phyloP scores from a whole-genome alignment of 2,888 invertebrate species.

The Catocala nupta region DNA sequence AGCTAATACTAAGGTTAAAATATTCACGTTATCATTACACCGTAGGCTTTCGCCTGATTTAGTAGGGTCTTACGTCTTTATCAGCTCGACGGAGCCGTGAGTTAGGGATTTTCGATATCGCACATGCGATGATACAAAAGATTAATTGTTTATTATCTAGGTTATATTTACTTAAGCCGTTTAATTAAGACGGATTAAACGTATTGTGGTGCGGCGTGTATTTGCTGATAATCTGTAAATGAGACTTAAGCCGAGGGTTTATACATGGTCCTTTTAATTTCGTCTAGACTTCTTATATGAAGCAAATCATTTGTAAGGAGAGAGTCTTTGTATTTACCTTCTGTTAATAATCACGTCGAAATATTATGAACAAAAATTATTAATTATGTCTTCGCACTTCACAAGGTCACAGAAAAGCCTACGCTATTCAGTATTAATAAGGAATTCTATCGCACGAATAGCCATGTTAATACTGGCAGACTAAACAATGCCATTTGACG shows the following conservation, averaged over 20 bases:
- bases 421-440: slow-evolving; percentile 53
- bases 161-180: slow-evolving; percentile 45
- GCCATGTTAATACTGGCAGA: slow-evolving; percentile 43
- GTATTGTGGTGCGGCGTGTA: slow-evolving; percentile 25
- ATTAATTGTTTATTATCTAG: slow-evolving; percentile 46
- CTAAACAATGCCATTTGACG: slow-evolving; percentile 58
- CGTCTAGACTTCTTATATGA: slow-evolving; percentile 18
- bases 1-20: slow-evolving; percentile 29
- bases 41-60: slow-evolving; percentile 33
- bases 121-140: slow-evolving; percentile 40
- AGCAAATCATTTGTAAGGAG: too few relatives aligned
- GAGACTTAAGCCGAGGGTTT: slow-evolving; percentile 26
- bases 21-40: slow-evolving; percentile 37
- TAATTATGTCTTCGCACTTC: not conserved
- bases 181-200: slow-evolving; percentile 48
- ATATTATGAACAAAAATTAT: not conserved
- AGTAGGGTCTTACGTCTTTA: slow-evolving; percentile 40
- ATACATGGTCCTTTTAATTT: slow-evolving; percentile 23
- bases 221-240: slow-evolving; percentile 40
- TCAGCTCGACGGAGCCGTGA: slow-evolving; percentile 23
- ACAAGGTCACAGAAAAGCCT: slow-evolving; percentile 1
- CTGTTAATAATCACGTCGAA: too few relatives aligned
- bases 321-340: too few relatives aligned
- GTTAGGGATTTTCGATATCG: slow-evolving; percentile 30
- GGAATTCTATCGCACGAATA: slow-evolving; percentile 42